Evolutionary conservation across 2,797 vertebrate species (phyloP).

Genomic region (Hypotaenidia philippensis): DNA sequence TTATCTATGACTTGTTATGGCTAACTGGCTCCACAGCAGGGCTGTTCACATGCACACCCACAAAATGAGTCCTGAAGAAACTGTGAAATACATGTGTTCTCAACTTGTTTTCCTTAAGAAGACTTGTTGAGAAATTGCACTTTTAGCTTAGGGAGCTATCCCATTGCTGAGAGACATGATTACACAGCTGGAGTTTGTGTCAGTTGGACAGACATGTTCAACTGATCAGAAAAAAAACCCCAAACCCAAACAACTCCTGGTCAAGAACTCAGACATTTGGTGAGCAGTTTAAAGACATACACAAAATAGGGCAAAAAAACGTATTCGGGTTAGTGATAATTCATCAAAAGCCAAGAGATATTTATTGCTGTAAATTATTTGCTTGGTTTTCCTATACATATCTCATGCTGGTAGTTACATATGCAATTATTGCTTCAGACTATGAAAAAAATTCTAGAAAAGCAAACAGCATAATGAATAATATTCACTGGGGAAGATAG

Average conservation of each 20-base stretch:
- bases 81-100: not conserved
- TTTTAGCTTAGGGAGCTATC: not conserved
- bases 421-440: slow-evolving; percentile 41
- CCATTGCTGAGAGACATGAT: not conserved
- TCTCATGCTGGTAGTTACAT: not conserved
- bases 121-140: not conserved
- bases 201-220: not conserved
- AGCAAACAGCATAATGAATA: slow-evolving; percentile 57
- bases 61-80: not conserved
- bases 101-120: not conserved
- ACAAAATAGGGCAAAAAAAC: accelerated
- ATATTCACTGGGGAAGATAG: slow-evolving; percentile 37
- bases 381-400: not conserved
- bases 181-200: not conserved
- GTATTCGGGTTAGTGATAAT: not conserved
- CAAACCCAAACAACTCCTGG: not conserved
- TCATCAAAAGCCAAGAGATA: not conserved
- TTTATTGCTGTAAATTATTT: not conserved
- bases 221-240: not conserved
- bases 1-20: not conserved
- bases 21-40: not conserved
- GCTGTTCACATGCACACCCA: accelerated
- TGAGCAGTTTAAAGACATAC: not conserved
- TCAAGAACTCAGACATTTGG: not conserved
- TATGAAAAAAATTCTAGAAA: slow-evolving; percentile 15